Base-by-base conservation (phyloP, 2,888 invertebrate genomes). In the Phortica magna region DNA sequence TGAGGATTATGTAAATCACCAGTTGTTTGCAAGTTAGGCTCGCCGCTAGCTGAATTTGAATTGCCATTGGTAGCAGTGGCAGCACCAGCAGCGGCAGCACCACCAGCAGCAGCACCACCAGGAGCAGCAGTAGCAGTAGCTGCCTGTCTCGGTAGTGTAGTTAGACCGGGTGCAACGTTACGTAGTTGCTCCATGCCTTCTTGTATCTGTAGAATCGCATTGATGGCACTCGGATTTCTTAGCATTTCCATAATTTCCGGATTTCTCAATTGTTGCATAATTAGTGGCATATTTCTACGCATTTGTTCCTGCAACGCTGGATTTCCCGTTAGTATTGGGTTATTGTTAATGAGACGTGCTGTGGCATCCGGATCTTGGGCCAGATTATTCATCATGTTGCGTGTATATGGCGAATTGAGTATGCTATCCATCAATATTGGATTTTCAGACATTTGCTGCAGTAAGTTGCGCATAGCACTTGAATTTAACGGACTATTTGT, bases 141-240 rank as follows among this genome's bases (percentile, higher is more conserved):
- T 14, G 59, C 2, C 17, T n/a, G 17, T 59, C 17, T 19, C 7
- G n/a, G 59, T 19, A 86, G 83, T n/a, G 89, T 90, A 75, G 95
- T 95, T 78, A 96, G 93, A 78, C 93, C 94, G 31, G 98, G 98
- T 43, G 97, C 97, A 55, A 96, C 96, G 19, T 94, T 94, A 84
- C 97, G 95, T 77, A 98, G 93, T 88, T 96, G 95, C 89, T 96
- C 96, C 94, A 98, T 95, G 73, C 98, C 98, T 91, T 97, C 96
- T 91, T 98, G 98, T 87, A 99, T 98, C 92, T 98, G 98, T 92
- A 96, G 95, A 80, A 99, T 94, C 65, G 98, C 98, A 90, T 96
- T 95, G 85, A 98, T 91, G 22, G 98, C 94, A 91, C 97, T 96
- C 12, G 98, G 98, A 93, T 98, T 99, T 57, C 96, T 94, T 92